A percentile compares a stretch with the other conserved stretches of the same genome.
Evolutionary conservation across 2,113 vertebrate genomes (phyloP).

Genomic region (Physeter macrocephalus): DNA sequence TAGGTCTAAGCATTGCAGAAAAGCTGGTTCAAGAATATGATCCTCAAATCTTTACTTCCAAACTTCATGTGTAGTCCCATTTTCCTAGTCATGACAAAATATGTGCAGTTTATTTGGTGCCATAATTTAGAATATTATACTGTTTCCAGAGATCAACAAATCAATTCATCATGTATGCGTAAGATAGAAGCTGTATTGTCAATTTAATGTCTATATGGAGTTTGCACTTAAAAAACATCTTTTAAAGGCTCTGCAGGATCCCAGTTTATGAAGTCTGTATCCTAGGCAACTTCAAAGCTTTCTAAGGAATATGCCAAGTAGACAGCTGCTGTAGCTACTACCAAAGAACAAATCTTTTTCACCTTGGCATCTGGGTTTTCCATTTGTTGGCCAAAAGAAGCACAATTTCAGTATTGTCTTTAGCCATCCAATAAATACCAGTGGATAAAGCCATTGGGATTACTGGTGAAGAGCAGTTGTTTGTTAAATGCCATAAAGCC

Average conservation of each 20-base stretch:
- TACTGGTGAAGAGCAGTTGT: slow-evolving; percentile 22
- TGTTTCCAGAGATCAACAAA: not conserved
- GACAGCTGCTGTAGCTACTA: slow-evolving; percentile 66
- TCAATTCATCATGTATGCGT: not conserved
- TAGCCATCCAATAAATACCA: slow-evolving; percentile 18
- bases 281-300: slow-evolving; percentile 65
- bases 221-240: slow-evolving; percentile 24
- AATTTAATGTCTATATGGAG: slow-evolving; percentile 16
- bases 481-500: slow-evolving; percentile 21
- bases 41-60: not conserved
- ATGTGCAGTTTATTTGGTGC: not conserved
- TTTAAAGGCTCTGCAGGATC: slow-evolving; percentile 34
- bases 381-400: slow-evolving; percentile 49
- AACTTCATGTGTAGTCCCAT: not conserved
- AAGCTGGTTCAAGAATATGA: not conserved
- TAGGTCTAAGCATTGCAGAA: not conserved
- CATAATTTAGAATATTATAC: not conserved
- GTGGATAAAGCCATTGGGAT: not conserved
- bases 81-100: not conserved
- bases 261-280: slow-evolving; percentile 54
- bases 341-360: slow-evolving; percentile 49
- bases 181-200: not conserved
- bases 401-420: slow-evolving; percentile 33
- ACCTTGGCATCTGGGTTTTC: slow-evolving; percentile 61
- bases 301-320: slow-evolving; percentile 50